Percentiles rank a stretch among this genome's conserved stretches.
phyloP scores from a whole-genome alignment of 2,797 vertebrate species.

The Choloepus didactylus region DNA sequence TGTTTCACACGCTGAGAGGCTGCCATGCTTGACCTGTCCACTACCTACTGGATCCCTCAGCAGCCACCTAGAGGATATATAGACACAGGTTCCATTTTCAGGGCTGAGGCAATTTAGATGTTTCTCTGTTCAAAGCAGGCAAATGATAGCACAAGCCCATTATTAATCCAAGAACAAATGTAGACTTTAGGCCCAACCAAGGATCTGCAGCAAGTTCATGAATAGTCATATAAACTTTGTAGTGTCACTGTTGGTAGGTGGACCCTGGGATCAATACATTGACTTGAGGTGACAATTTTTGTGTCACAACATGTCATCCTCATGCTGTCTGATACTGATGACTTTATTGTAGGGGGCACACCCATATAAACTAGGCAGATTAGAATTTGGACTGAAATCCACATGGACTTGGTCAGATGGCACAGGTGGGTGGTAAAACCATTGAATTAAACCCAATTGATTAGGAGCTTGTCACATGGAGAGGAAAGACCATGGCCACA shows the following conservation, averaged over 20 bases:
- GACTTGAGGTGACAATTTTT: neutral
- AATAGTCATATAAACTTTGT: neutral
- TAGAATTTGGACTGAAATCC: neutral
- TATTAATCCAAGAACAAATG: neutral
- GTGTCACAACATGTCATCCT: neutral
- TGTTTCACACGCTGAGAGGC: neutral
- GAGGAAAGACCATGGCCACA: conserved; percentile 11
- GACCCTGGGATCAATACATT: neutral
- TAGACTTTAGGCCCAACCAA: neutral
- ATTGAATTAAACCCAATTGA: conserved; percentile 55
- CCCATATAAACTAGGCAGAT: neutral
- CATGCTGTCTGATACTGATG: neutral
- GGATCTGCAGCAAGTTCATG: neutral
- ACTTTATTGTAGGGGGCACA: neutral
- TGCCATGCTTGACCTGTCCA: neutral
- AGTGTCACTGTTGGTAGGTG: neutral
- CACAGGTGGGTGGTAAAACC: neutral
- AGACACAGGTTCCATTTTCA: neutral
- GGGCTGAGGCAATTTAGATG: neutral
- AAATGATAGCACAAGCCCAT: neutral
- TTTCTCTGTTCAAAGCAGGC: neutral
- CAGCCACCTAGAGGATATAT: neutral
- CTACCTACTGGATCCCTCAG: neutral
- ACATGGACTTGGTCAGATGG: neutral
- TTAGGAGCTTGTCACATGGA: conserved; percentile 26